A percentile compares a stretch with the other conserved stretches of the same genome.
phyloP scores from a whole-genome alignment of 2,113 vertebrate genomes.

The Oncorhynchus masou region DNA sequence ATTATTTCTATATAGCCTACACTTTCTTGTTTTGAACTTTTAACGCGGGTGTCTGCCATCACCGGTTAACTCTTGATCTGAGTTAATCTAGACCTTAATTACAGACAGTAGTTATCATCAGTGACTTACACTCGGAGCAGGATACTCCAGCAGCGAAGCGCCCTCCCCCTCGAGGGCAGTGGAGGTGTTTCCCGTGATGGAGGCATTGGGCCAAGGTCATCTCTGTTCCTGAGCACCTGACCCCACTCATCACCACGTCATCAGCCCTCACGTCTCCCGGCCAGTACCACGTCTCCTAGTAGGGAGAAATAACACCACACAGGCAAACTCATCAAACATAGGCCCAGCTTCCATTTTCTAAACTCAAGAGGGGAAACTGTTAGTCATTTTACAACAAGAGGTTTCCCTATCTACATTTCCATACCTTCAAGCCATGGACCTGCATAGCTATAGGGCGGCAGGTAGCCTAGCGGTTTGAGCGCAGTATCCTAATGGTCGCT shows the following conservation, averaged over 20 bases:
- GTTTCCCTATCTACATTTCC: background rate
- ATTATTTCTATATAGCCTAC: too few species aligned
- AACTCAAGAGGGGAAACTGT: background rate
- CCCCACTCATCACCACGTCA: conserved; percentile 87
- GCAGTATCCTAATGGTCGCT: too few species aligned
- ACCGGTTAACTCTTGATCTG: too few species aligned
- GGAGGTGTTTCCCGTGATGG: conserved; percentile 79
- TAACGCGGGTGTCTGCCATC: too few species aligned
- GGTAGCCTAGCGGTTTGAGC: too few species aligned
- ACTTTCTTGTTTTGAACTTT: too few species aligned
- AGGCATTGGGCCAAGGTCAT: conserved; percentile 89
- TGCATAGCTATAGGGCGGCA: too few species aligned
- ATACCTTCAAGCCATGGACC: too few species aligned
- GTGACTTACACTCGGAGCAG: conserved; percentile 85
- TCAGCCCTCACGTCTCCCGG: conserved; percentile 72
- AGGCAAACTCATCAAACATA: conserved; percentile 2
- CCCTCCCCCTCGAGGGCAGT: conserved; percentile 81
- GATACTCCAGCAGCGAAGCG: conserved; percentile 87
- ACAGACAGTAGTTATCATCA: background rate
- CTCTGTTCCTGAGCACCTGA: conserved; percentile 93
- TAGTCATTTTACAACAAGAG: conserved; percentile 21
- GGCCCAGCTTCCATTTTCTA: too few species aligned
- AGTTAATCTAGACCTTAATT: too few species aligned
- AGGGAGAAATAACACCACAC: conserved; percentile 13
- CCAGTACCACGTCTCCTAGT: conserved; percentile 96